These are phyloP conservation scores for Synergus laeviventris DNA, from an alignment of 2,888 invertebrate species.

Conservation along the genomic window DNA sequence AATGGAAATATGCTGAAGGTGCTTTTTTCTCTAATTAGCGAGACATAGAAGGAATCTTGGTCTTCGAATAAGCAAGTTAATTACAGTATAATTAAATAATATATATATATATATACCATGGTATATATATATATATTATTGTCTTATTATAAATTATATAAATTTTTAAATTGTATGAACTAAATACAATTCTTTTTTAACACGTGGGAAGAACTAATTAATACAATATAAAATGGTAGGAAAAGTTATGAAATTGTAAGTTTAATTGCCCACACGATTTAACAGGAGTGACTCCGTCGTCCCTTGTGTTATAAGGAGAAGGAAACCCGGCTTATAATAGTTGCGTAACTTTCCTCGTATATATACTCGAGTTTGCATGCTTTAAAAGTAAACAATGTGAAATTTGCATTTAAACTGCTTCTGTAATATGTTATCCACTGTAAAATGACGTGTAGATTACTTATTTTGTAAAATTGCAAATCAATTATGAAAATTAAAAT, in stretches of 20 bases:
- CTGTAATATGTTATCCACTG: constrained; percentile 23
- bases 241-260: constrained; percentile 32
- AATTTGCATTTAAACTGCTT: constrained; percentile 38
- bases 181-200: not conserved
- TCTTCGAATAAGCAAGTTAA: not conserved
- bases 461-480: not conserved
- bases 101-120: too few species aligned
- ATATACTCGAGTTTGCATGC: constrained; percentile 25
- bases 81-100: not conserved
- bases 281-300: constrained; percentile 26
- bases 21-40: not conserved
- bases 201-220: not conserved
- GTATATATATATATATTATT: too few species aligned
- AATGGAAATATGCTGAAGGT: not conserved
- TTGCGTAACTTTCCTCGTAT: constrained; percentile 2
- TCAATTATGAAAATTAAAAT: not conserved
- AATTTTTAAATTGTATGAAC: not conserved
- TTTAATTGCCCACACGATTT: constrained; percentile 27
- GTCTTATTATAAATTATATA: not conserved
- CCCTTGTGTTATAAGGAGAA: constrained; percentile 17
- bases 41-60: not conserved
- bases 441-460: constrained; percentile 20
- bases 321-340: constrained; percentile 20
- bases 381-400: constrained; percentile 38
- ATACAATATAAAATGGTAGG: not conserved